These are phyloP conservation scores for Sinella curviseta DNA, from an alignment of 1,140 invertebrate genomes.

Conservation along the genomic window DNA sequence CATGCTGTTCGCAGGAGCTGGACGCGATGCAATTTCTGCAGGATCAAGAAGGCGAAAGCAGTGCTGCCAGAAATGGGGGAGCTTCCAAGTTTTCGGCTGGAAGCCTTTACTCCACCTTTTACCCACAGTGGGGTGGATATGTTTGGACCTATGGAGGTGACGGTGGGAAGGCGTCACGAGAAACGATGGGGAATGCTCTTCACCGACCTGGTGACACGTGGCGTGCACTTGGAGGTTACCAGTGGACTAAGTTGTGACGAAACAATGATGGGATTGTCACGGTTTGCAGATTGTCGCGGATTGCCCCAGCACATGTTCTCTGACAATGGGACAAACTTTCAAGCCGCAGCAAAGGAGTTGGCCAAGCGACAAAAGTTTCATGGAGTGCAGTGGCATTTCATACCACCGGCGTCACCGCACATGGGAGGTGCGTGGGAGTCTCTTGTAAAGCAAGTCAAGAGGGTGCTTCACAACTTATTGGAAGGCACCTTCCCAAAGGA, in stretches of 20 bases:
- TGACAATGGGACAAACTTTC: neutral
- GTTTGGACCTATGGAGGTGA: constrained; percentile 26
- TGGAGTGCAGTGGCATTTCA: neutral
- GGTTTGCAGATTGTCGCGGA: neutral
- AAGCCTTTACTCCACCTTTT: neutral
- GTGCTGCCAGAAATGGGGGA: constrained; percentile 36
- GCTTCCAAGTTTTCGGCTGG: neutral
- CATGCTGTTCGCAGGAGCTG: neutral
- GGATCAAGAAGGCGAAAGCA: constrained; percentile 17
- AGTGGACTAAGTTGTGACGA: neutral
- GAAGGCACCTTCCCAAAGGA: neutral
- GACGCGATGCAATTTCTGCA: constrained; percentile 29
- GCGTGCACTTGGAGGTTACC: neutral
- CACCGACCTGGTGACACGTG: constrained; percentile 40
- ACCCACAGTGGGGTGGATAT: neutral
- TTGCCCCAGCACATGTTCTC: neutral
- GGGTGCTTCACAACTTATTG: neutral
- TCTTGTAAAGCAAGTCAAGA: neutral
- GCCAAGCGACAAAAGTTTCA: neutral
- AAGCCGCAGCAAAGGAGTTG: neutral
- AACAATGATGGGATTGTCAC: neutral
- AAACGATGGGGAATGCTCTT: constrained; percentile 37
- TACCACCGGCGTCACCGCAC: constrained; percentile 8
- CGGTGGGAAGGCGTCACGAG: constrained; percentile 34
- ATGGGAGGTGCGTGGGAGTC: constrained; percentile 9